phyloP scores from a whole-genome alignment of 2,797 vertebrate species.

The Alectoris magna region DNA sequence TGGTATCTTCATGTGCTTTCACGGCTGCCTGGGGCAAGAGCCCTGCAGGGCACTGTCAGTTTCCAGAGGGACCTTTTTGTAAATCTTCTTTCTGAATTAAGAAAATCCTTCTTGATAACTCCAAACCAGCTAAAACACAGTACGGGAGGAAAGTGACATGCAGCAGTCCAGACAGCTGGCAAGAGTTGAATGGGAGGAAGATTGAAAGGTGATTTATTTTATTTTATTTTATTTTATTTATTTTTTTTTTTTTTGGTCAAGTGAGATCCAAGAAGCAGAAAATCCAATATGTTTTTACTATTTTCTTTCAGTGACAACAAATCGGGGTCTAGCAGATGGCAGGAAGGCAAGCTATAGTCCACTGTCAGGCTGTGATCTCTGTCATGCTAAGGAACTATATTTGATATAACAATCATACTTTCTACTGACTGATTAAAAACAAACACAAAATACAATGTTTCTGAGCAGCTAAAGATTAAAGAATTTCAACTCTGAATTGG shows the following conservation, averaged over 20 bases:
- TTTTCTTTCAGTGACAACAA: neutral
- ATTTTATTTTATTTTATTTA: neutral
- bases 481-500: neutral
- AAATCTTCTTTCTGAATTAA: neutral
- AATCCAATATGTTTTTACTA: neutral
- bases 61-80: neutral
- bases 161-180: neutral
- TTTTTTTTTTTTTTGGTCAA: neutral
- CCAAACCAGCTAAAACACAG: neutral
- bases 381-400: neutral
- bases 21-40: neutral
- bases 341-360: neutral
- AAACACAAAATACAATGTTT: neutral
- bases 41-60: neutral
- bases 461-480: neutral
- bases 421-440: neutral
- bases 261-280: neutral
- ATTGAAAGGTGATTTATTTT: neutral
- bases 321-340: neutral
- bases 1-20: neutral
- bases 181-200: neutral
- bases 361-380: neutral
- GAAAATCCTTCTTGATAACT: neutral
- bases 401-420: neutral
- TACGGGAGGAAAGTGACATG: neutral